Evolutionary conservation across 2,888 invertebrate species (phyloP).

Genomic region (Pollenia labialis): DNA sequence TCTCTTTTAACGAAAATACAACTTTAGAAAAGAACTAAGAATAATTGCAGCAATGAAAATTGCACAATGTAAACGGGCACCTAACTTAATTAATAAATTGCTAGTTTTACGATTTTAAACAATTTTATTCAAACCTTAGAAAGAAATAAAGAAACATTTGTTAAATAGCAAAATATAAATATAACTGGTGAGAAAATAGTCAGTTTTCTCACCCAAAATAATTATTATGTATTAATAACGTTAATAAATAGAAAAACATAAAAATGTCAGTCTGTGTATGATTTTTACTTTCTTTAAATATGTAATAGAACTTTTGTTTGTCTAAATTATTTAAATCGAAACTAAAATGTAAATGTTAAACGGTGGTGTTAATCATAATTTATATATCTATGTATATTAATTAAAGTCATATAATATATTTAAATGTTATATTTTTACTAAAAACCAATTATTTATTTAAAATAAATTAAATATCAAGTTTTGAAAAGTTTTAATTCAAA

Average conservation of each 20-base stretch:
- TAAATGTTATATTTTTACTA: conserved; percentile 21
- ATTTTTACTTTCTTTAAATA: neutral
- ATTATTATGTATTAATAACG: neutral
- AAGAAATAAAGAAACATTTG: neutral
- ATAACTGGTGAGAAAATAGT: no score
- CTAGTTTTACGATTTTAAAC: no score
- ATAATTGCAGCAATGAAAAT: no score
- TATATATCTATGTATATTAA: conserved; percentile 26
- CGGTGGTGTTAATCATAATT: conserved; percentile 63
- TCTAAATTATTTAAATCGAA: conserved; percentile 51
- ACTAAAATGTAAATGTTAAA: conserved; percentile 51
- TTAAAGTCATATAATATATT: neutral
- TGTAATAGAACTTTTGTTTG: conserved; percentile 28
- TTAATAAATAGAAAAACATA: conserved; percentile 48
- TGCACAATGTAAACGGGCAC: no score
- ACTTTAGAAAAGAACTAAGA: no score
- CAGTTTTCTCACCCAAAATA: neutral
- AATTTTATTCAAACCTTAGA: no score
- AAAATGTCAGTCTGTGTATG: conserved; percentile 61
- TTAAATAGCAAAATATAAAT: neutral
- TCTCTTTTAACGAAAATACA: no score
- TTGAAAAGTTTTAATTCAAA: neutral
- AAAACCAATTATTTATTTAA: conserved; percentile 15
- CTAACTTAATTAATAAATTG: no score
- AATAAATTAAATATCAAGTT: conserved; percentile 5